Evolutionary conservation across 2,797 vertebrate genomes (phyloP).

Genomic region (Pelochelys cantorii): DNA sequence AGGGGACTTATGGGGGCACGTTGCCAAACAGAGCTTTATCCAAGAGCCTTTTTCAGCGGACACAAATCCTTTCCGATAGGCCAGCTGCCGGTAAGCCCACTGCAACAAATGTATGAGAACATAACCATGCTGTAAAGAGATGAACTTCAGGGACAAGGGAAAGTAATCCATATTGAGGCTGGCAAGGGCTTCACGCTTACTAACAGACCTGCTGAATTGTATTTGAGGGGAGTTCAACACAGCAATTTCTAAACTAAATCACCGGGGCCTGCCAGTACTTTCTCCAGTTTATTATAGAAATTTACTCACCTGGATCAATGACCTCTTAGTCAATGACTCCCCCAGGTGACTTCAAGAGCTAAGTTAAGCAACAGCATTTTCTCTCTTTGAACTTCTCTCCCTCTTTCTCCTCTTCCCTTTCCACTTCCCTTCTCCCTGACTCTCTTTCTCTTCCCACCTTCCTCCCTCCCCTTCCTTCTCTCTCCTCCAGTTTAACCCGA

Average conservation of each 20-base stretch:
- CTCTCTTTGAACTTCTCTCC: conserved; percentile 60
- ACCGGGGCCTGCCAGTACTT: conserved; percentile 61
- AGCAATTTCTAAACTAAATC: conserved; percentile 65
- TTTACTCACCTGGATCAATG: conserved; percentile 74
- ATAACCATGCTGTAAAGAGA: conserved; percentile 55
- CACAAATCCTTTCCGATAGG: conserved; percentile 63
- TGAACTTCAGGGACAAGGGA: conserved; percentile 69
- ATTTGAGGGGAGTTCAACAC: conserved; percentile 63
- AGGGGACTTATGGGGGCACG: conserved; percentile 42
- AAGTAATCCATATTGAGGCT: conserved; percentile 70
- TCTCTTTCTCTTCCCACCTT: conserved; percentile 21
- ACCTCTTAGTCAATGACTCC: conserved; percentile 65
- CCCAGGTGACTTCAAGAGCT: conserved; percentile 58
- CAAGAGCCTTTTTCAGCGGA: conserved; percentile 50
- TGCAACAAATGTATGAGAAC: conserved; percentile 64
- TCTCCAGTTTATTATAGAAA: conserved; percentile 69
- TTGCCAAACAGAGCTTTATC: conserved; percentile 34
- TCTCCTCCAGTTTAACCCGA: not conserved
- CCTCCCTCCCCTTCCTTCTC: not conserved
- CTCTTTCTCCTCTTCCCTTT: conserved; percentile 52
- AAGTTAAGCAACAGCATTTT: conserved; percentile 23
- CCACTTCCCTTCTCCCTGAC: conserved; percentile 20
- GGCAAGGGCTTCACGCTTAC: conserved; percentile 44
- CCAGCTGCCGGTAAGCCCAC: conserved; percentile 39
- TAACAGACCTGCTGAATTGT: conserved; percentile 63